These are phyloP conservation scores for Blastobasis lacticolella DNA, from an alignment of 2,888 invertebrate genomes.

Conservation along the genomic window DNA sequence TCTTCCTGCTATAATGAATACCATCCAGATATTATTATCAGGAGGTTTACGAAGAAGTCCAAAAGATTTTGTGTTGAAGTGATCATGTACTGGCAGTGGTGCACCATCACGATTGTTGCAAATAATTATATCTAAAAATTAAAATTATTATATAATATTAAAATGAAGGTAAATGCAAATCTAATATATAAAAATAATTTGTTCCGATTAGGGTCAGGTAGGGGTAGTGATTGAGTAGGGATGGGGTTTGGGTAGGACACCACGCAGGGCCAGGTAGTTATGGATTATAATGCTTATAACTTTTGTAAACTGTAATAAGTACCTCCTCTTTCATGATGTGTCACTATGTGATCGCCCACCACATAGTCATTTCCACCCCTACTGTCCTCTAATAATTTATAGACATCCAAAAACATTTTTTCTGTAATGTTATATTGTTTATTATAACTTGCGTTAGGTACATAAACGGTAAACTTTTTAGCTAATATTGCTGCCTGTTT, in stretches of 20 bases:
- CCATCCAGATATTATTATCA: constrained; percentile 65
- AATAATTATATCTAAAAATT: constrained; percentile 74
- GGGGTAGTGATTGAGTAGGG: too few species aligned
- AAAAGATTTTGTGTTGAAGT: constrained; percentile 63
- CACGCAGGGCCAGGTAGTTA: not conserved
- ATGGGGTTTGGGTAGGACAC: too few species aligned
- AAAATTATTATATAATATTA: not conserved
- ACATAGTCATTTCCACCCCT: constrained; percentile 66
- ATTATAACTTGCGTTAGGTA: constrained; percentile 63
- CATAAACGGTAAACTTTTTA: constrained; percentile 75
- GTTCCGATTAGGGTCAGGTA: too few species aligned
- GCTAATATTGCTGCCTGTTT: constrained; percentile 64
- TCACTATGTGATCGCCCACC: constrained; percentile 75
- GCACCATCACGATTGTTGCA: constrained; percentile 69
- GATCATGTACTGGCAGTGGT: constrained; percentile 56
- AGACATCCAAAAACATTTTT: constrained; percentile 72
- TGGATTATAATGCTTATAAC: not conserved
- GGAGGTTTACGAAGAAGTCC: constrained; percentile 52
- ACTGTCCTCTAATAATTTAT: constrained; percentile 56
- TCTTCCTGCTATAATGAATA: constrained; percentile 75
- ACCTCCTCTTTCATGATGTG: constrained; percentile 80
- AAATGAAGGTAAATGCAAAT: too few species aligned
- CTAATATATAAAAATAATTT: too few species aligned
- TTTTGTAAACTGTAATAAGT: constrained; percentile 10
- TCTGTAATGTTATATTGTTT: constrained; percentile 74